Evolutionary conservation across 2,797 vertebrate genomes (phyloP).

Genomic region (Sebastes taczanowskii): DNA sequence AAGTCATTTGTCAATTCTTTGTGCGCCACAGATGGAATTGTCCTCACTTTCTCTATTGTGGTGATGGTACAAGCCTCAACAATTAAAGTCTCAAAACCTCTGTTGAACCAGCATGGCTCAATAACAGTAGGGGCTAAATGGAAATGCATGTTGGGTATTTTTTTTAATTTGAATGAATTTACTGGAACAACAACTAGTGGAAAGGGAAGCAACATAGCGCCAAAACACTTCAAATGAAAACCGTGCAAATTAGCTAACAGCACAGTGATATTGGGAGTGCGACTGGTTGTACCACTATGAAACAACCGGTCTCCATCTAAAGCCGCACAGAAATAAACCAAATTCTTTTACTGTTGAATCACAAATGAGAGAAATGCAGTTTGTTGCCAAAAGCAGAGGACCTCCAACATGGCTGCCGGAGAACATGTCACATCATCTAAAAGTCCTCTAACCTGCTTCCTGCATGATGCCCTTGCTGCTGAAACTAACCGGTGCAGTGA

Average conservation of each 20-base stretch:
- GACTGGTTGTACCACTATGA: background rate
- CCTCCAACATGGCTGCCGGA: slow-evolving; percentile 41
- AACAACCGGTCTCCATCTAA: background rate
- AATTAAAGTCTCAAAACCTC: too few species aligned
- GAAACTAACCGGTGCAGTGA: slow-evolving; percentile 60
- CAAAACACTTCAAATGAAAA: too few species aligned
- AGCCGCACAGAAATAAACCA: too few species aligned
- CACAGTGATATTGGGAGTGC: background rate
- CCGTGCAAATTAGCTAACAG: too few species aligned
- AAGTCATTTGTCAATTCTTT: background rate
- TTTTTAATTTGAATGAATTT: background rate
- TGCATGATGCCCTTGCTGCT: slow-evolving; percentile 76
- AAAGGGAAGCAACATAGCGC: background rate
- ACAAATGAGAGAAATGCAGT: too few species aligned
- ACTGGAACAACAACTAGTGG: background rate
- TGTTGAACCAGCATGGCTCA: too few species aligned
- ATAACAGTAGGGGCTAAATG: too few species aligned
- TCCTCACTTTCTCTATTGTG: background rate
- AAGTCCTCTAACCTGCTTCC: slow-evolving; percentile 43
- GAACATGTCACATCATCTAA: slow-evolving; percentile 27
- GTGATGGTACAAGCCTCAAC: background rate
- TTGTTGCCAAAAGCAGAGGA: background rate
- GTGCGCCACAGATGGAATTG: background rate
- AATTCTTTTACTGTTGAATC: too few species aligned
- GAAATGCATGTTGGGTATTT: too few species aligned